Evolutionary conservation across 2,113 vertebrate genomes (phyloP).

Genomic region (Leptocoma aspasia): DNA sequence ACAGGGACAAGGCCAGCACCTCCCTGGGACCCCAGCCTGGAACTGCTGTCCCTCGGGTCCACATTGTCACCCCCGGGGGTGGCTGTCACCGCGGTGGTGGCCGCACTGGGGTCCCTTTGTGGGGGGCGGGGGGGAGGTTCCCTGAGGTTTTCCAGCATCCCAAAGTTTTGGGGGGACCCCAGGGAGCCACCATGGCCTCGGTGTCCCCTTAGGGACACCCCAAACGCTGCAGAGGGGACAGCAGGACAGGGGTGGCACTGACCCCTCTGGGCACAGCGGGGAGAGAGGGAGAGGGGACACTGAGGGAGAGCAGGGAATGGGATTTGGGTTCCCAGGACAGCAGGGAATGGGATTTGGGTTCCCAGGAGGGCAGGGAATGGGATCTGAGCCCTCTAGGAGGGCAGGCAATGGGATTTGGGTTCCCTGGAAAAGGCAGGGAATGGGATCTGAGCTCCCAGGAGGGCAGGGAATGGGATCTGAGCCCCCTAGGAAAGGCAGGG

Average conservation of each 20-base stretch:
- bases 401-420: neutral
- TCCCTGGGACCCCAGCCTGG: neutral
- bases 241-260: neutral
- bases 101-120: neutral
- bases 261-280: neutral
- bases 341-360: neutral
- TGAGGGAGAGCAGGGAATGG: neutral
- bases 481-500: accelerated
- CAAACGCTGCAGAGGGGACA: neutral
- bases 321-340: neutral
- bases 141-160: neutral
- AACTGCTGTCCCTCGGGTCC: neutral
- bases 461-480: neutral
- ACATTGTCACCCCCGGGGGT: neutral
- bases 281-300: neutral
- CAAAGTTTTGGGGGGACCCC: neutral
- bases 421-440: too few relatives aligned
- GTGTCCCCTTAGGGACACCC: neutral
- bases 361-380: neutral
- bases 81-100: neutral
- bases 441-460: neutral
- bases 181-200: neutral
- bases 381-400: accelerated
- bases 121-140: accelerated
- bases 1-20: neutral